Base-by-base conservation (phyloP, 2,888 invertebrate species). In the Drosophila paracracens region DNA sequence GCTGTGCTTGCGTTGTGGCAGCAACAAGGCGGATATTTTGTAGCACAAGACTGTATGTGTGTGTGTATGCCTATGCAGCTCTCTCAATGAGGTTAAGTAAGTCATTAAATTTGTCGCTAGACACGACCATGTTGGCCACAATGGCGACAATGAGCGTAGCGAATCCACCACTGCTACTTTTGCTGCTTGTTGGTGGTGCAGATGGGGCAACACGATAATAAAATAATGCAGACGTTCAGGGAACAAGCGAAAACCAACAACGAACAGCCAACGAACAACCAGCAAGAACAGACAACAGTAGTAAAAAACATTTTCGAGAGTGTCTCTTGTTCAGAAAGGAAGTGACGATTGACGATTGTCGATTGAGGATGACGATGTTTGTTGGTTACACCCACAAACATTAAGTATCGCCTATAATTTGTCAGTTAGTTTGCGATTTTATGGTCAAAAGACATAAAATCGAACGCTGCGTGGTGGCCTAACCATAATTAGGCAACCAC, bases 21-120 rank as follows among this genome's bases (percentile, higher is more conserved):
- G 66, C 70, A 73, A 72, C 54, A 62, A 79, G 79, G 73, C 78
- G 78, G 72, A 70, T 78, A 75, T 81, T 70, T 64, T 75, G 76
- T 82, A 70, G 66, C 70, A 57, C 78, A 78, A 56, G 64, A 70
- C 68, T 69, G 29, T 70, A 53, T 46, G 36, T 64, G 38, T 57
- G 46, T 57, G 60, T 66, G 18, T 46, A 38, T 69, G 60, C 52
- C 64, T 65, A 64, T 79, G 68, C 70, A 72, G 54, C 72, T 63
- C 74, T 56, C 38, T 74, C 88, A 82, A 82, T 81, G 83, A 70
- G 90, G 83, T 89, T 92, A 89, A 91, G 89, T 91, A 88, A 91
- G 91, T 85, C 92, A 92, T 91, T 92, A 92, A 91, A 90, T 91
- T 91, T 91, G 92, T 91, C 91, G 92, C 91, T 90, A 91, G 90